A percentile compares a stretch with the other conserved stretches of the same genome.
phyloP scores from a whole-genome alignment of 2,888 invertebrate species.

The Chalcosyrphus nemorum region DNA sequence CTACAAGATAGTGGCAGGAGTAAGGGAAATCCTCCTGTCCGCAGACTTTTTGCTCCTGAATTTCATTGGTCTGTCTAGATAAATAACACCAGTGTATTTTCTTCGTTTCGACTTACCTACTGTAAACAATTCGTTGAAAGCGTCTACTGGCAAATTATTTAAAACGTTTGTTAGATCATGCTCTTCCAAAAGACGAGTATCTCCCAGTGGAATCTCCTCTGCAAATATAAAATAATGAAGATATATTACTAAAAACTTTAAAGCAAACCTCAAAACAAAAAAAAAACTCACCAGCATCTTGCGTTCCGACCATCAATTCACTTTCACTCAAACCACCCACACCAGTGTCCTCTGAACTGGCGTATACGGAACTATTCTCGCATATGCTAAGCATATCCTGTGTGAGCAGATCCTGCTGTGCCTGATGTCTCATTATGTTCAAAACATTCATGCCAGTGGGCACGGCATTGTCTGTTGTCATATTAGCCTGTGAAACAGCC shows the following conservation, averaged over 20 bases:
- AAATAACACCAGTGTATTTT: too few relatives aligned
- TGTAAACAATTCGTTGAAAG: conserved; percentile 91
- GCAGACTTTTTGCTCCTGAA: too few relatives aligned
- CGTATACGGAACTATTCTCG: conserved; percentile 86
- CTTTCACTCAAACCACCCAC: conserved; percentile 85
- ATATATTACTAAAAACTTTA: neutral
- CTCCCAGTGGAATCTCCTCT: conserved; percentile 84
- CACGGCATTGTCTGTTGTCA: conserved; percentile 48
- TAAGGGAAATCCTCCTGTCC: too few relatives aligned
- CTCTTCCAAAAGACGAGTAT: conserved; percentile 86
- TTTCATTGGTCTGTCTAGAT: too few relatives aligned
- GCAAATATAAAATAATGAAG: conserved; percentile 26
- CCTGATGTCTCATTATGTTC: conserved; percentile 63
- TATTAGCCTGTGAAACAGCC: conserved; percentile 76
- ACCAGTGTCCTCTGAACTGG: conserved; percentile 85
- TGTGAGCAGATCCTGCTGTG: conserved; percentile 76
- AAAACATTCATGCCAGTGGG: conserved; percentile 65
- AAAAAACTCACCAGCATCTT: conserved; percentile 80
- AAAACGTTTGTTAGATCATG: conserved; percentile 90
- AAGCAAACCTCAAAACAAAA: neutral
- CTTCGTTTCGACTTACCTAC: conserved; percentile 83
- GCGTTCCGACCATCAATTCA: conserved; percentile 84
- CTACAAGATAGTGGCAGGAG: too few relatives aligned
- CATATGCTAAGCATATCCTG: conserved; percentile 82
- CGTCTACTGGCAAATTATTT: conserved; percentile 90